Evolutionary conservation across 2,113 vertebrate species (phyloP), one percentile per base, ranked within the genome.

Genomic region (Cynopterus brachyotis): DNA sequence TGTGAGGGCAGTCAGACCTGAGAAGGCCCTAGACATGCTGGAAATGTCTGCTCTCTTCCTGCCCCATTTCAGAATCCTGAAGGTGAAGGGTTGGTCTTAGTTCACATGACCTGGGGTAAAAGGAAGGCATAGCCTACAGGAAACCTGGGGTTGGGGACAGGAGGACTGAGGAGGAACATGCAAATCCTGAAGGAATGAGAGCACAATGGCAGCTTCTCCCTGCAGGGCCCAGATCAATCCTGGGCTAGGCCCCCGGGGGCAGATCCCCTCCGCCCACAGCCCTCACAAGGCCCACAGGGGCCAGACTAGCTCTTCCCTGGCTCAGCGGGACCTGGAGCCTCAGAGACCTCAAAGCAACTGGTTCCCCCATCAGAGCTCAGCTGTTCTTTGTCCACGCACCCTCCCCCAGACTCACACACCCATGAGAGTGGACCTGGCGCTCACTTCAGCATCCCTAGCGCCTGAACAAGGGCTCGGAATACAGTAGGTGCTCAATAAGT

Each of bases 391-490:
- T 50, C 4, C 82, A 32, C n/a, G 6, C 0, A 0, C 22, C 15
- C 47, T 13, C 47, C 0, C 59, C 13, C 37, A 7, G 22, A 16
- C 0, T 1, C 2, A 22, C 24, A 62, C 28, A 35, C 9, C 6
- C 0, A 0, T 13, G 84, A 28, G 0, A 16, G 22, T 7, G 13
- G 69, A 20, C 0, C 0, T 0, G 3, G 24, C 13, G 32, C 6
- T 60, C 35, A 4, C n/a, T 7, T 32, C 2, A 0, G 53, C 15
- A 16, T 1, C 32, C 60, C 15, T 60, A 57, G 47, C 17, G 4
- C 75, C 47, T 10, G 24, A 75, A 7, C 32, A 2, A 0, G 69
- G 57, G 50, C 50, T 40, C 45, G 0, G 30, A 53, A 87, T 19
- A 40, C 42, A 92, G 69, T 28, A 66, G 79, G 73, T 0, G 1